Evolutionary conservation across 2,113 vertebrate genomes (phyloP).

Genomic region (Marmota monax): DNA sequence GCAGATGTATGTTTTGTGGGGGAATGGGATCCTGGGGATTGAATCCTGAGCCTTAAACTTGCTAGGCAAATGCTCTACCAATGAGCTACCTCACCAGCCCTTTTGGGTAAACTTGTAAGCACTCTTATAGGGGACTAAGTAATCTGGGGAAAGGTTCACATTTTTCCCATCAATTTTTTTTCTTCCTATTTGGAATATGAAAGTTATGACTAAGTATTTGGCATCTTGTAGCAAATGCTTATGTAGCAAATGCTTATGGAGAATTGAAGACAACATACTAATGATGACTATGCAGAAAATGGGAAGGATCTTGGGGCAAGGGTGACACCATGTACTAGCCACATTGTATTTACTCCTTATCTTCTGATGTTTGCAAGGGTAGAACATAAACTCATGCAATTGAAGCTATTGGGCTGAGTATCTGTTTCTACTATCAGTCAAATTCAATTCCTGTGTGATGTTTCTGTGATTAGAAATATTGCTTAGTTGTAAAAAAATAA

Average conservation of each 20-base stretch:
- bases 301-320: not conserved
- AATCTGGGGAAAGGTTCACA: not conserved
- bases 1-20: not conserved
- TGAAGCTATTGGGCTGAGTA: not conserved
- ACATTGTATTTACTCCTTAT: not conserved
- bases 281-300: not conserved
- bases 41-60: too few relatives aligned
- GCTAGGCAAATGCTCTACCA: too few relatives aligned
- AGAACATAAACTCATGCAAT: not conserved
- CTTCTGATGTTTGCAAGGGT: not conserved
- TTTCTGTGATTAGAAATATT: not conserved
- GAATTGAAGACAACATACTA: not conserved
- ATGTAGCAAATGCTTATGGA: not conserved
- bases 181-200: not conserved
- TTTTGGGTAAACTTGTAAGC: too few relatives aligned
- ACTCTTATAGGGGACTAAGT: conserved; percentile 13
- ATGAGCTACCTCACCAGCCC: too few relatives aligned
- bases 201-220: not conserved
- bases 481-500: not conserved
- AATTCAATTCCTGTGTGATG: not conserved
- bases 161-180: not conserved
- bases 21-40: too few relatives aligned
- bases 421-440: not conserved
- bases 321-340: not conserved
- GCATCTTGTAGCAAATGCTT: not conserved